These are phyloP conservation scores for Teleopsis dalmanni DNA, from an alignment of 1,140 invertebrate species.

Conservation along the genomic window DNA sequence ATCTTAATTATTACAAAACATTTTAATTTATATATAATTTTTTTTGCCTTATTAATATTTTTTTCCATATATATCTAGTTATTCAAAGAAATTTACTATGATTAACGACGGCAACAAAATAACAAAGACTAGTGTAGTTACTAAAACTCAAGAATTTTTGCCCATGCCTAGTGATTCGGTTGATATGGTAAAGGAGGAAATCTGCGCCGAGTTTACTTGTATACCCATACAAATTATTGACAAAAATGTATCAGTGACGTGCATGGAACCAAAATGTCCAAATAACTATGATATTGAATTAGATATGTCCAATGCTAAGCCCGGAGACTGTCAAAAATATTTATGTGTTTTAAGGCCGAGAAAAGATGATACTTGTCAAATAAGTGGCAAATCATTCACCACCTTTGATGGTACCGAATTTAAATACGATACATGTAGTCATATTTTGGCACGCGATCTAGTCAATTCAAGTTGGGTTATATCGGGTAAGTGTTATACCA, in stretches of 20 bases:
- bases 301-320: constrained; percentile 32
- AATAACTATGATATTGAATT: constrained; percentile 48
- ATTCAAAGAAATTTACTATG: constrained; percentile 32
- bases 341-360: constrained; percentile 54
- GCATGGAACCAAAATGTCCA: constrained; percentile 52
- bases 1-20: background rate
- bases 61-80: background rate
- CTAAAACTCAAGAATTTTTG: constrained; percentile 26
- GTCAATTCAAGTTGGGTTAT: constrained; percentile 57
- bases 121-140: constrained; percentile 35
- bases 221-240: constrained; percentile 25
- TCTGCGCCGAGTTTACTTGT: constrained; percentile 39
- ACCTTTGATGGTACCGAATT: constrained; percentile 71
- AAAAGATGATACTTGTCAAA: constrained; percentile 58
- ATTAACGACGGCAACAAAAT: constrained; percentile 28
- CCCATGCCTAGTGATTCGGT: constrained; percentile 26
- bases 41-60: background rate
- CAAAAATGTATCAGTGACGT: constrained; percentile 40
- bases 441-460: constrained; percentile 64
- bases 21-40: background rate
- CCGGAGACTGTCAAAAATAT: constrained; percentile 46
- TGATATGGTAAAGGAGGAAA: constrained; percentile 24
- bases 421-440: constrained; percentile 72
- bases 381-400: constrained; percentile 64
- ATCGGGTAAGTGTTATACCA: constrained; percentile 48